Percentiles rank a stretch among this genome's conserved stretches.
Evolutionary conservation across 2,113 vertebrate genomes (phyloP).

Genomic region (Oriolus oriolus): DNA sequence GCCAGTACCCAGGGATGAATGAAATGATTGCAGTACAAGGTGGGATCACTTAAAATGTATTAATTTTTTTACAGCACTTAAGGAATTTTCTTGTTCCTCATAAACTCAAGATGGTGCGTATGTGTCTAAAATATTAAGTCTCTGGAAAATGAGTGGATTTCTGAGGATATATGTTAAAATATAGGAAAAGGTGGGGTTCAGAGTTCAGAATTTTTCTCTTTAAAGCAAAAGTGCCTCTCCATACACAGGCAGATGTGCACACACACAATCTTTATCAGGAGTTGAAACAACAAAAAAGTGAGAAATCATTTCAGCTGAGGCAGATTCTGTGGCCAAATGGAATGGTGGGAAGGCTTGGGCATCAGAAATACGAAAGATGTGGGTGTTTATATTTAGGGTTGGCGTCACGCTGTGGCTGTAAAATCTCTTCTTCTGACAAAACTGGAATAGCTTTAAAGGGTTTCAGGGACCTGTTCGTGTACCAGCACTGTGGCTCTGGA

Average conservation of each 20-base stretch:
- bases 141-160: background rate
- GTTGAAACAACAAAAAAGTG: background rate
- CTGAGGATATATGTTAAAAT: background rate
- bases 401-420: background rate
- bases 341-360: background rate
- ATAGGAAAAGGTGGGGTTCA: background rate
- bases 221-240: background rate
- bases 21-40: background rate
- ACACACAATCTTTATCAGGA: background rate
- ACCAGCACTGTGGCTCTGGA: background rate
- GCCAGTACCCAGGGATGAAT: background rate
- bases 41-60: background rate
- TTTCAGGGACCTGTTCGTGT: background rate
- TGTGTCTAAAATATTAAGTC: background rate
- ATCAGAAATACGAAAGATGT: background rate
- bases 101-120: background rate
- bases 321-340: background rate
- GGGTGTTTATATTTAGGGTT: background rate
- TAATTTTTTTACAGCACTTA: background rate
- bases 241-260: accelerated
- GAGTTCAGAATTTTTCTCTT: background rate
- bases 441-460: background rate
- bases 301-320: background rate
- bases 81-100: background rate
- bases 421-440: background rate